Conservation (phyloP, 1,140 invertebrate genomes). For the Tribolium madens region DNA sequence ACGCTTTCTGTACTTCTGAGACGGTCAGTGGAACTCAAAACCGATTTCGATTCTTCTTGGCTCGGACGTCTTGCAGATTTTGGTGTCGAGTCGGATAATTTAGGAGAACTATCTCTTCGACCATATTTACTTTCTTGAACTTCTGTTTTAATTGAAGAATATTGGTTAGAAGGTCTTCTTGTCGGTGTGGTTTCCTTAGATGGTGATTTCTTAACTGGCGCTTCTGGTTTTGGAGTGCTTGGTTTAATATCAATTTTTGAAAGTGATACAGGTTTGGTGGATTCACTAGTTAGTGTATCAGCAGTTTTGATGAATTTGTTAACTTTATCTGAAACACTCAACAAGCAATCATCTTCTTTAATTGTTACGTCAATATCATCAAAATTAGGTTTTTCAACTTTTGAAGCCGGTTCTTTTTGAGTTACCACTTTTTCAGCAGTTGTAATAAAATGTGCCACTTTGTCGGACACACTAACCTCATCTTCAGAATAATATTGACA, state of each 20-base stretch:
- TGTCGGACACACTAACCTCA: conserved; percentile 68
- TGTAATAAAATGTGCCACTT: conserved; percentile 69
- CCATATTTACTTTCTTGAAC: conserved; percentile 39
- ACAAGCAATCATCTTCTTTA: conserved; percentile 69
- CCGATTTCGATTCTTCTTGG: conserved; percentile 54
- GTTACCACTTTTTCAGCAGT: conserved; percentile 64
- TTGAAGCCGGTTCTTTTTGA: conserved; percentile 61
- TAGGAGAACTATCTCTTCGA: conserved; percentile 49
- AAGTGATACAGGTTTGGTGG: conserved; percentile 48
- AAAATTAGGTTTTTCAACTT: conserved; percentile 67
- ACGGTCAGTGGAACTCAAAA: conserved; percentile 57
- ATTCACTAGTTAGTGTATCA: conserved; percentile 66
- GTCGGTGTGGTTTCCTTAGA: conserved; percentile 20
- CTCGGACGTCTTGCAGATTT: conserved; percentile 44
- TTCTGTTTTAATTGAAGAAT: conserved; percentile 36
- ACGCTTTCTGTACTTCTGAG: conserved; percentile 72
- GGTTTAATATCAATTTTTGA: conserved; percentile 51
- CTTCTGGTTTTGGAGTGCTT: neutral
- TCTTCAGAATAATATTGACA: conserved; percentile 51
- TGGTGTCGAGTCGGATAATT: conserved; percentile 45
- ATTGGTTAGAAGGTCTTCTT: neutral
- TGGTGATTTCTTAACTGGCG: neutral
- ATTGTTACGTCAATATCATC: conserved; percentile 70
- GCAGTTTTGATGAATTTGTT: conserved; percentile 72
- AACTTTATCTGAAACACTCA: conserved; percentile 73